phyloP scores from a whole-genome alignment of 2,888 invertebrate genomes.

The Morpho achilles region DNA sequence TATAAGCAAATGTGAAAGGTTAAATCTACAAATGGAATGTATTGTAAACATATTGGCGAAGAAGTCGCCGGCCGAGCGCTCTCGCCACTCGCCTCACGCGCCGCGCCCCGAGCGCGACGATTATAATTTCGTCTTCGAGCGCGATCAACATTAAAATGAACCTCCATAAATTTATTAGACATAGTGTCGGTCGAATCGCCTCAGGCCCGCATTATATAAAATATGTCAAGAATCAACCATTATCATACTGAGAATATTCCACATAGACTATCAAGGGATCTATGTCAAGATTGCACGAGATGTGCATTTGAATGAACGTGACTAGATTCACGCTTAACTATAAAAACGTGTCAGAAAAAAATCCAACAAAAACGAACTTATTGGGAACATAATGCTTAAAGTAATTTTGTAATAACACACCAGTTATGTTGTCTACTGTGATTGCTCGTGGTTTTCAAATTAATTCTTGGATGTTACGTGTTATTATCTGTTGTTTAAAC shows the following conservation, averaged over 20 bases:
- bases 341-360: slow-evolving; percentile 24
- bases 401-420: slow-evolving; percentile 24
- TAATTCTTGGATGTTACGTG: slow-evolving; percentile 21
- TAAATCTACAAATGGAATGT: background rate
- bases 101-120: slow-evolving; percentile 69
- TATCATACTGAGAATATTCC: slow-evolving; percentile 67
- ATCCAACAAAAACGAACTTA: slow-evolving; percentile 20
- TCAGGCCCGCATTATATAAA: slow-evolving; percentile 72
- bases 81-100: slow-evolving; percentile 35
- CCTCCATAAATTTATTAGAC: slow-evolving; percentile 78
- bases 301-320: slow-evolving; percentile 43
- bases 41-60: slow-evolving; percentile 3
- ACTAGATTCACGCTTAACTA: slow-evolving; percentile 32
- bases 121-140: slow-evolving; percentile 67
- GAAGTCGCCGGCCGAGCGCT: slow-evolving; percentile 3
- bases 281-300: slow-evolving; percentile 40
- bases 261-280: slow-evolving; percentile 46
- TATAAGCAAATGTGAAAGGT: background rate
- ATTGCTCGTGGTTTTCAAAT: slow-evolving; percentile 21
- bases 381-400: slow-evolving; percentile 20
- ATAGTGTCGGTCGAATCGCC: slow-evolving; percentile 73
- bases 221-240: slow-evolving; percentile 78
- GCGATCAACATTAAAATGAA: slow-evolving; percentile 77
- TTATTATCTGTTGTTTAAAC: slow-evolving; percentile 23
- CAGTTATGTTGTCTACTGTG: slow-evolving; percentile 19